Evolutionary conservation across 2,113 vertebrate genomes (phyloP), one percentile per base, ranked within the genome.

Genomic region (Brienomyrus brachyistius): DNA sequence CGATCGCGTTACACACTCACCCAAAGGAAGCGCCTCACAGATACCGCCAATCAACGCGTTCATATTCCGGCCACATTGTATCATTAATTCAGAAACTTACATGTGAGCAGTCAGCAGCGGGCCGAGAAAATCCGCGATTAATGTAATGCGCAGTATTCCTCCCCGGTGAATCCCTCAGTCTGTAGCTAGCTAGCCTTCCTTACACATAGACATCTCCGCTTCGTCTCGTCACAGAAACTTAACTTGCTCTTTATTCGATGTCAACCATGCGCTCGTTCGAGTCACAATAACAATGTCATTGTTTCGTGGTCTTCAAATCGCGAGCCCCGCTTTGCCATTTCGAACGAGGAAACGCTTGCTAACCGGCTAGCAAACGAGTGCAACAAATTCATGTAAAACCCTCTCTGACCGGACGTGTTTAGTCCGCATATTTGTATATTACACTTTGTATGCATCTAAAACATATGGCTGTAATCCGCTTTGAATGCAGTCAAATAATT

Each of bases 341-440:
- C 54, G 51, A 84, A 47, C 40, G 40, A 84, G 88, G 77, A 85
- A 62, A 23, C 62, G 40, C 62, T 51, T 21, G 89, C 56, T 86
- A 85, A 47, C 83, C 83, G 89, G 89, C 83, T 86, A 48, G 52
- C 89, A 19, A 43, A 83, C n/a, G 31, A 87, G 19, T 23, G 47
- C 43, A 54, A 87, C n/a, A 50, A 52, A 52, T 86, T 31, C 66
- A 23, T 56, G 54, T 54, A 31, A 43, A 2, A n/a, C 56, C 56
- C 56, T 59, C 56, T 23, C 2, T 59, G 21, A 19, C 19, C 45
- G 43, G 89, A 50, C 50, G 27, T 87, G 43, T 52, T 31, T 31
- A 23, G 66, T 35, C 66, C 5, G 50, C n/a, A 80, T 43, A 15
- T 23, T 43, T 17, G 40, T 19, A 47, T 48, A 19, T 51, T 50